Evolutionary conservation across 23 tunicate species (phyloP), one percentile per base, ranked within the genome.

Genomic region (Trididemnum clinides): DNA sequence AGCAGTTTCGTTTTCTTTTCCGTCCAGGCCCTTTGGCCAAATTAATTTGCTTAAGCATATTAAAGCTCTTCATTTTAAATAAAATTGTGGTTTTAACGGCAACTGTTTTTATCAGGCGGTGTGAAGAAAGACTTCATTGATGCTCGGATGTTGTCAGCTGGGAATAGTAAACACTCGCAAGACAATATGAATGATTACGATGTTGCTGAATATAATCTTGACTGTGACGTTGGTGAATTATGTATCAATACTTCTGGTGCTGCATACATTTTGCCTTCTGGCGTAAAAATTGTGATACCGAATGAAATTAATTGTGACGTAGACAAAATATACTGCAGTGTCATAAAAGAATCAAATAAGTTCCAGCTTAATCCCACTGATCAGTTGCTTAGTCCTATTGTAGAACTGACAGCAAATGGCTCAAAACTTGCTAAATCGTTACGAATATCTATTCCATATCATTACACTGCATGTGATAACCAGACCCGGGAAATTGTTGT

Each of bases 401-500:
- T 78, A 10, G 65, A 78, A 2, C 66, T 78, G 2, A 26, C 23
- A 34, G 66, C 83, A 4, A 78, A 51, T 51, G 83, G 83, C 19
- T 12, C 28, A 19, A 39, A 3, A 15, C 38, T 73, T 37, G n/a
- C 27, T 6, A 37, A 78, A 35, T n/a, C 83, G 3, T 2, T 78
- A 7, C 39, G 22, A 51, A 51, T 78, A 12, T 22, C 83, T 1
- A 2, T 78, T 2, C 83, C 83, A 21, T 78, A 50, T 36, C n/a
- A 32, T 6, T 51, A 28, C 29, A 25, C 20, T 21, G 20, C 35
- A 1, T 51, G 21, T 51, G 83, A 78, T 25, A 15, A 51, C 10
- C 83, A 78, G 30, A 51, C 50, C 2, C 64, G 83, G 28, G 83
- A 78, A 29, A 78, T 78, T 30, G 83, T 78, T 22, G 25, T 78